Percentiles rank a stretch among this genome's conserved stretches.
Evolutionary conservation across 2,113 vertebrate species (phyloP).

Genomic region (Columba livia): DNA sequence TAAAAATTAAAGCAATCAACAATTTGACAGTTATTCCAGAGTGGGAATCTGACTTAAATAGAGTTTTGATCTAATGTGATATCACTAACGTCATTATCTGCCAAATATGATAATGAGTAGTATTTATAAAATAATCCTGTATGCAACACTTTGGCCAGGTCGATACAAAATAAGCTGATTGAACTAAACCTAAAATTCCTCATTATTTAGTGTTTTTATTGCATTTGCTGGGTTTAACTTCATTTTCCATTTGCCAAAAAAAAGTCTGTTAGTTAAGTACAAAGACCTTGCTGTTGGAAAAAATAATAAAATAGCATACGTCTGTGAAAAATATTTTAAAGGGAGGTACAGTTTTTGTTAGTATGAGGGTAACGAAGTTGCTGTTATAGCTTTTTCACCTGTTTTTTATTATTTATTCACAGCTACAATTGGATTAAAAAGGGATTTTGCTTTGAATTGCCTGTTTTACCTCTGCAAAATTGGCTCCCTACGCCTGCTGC

Average conservation of each 20-base stretch:
- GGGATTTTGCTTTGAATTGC: constrained; percentile 71
- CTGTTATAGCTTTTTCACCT: constrained; percentile 47
- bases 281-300: not conserved
- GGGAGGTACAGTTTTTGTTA: not conserved
- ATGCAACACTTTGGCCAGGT: not conserved
- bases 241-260: constrained; percentile 15
- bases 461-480: constrained; percentile 68
- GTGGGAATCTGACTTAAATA: constrained; percentile 62
- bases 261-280: constrained; percentile 30
- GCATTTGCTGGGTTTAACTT: not conserved
- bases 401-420: constrained; percentile 59
- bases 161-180: not conserved
- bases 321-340: constrained; percentile 55
- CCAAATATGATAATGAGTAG: constrained; percentile 32
- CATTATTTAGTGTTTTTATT: not conserved
- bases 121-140: not conserved
- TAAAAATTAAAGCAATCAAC: constrained; percentile 52
- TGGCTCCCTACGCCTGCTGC: constrained; percentile 65
- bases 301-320: constrained; percentile 48
- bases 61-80: constrained; percentile 26
- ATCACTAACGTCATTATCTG: constrained; percentile 43
- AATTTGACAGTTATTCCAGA: constrained; percentile 43
- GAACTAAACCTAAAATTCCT: not conserved
- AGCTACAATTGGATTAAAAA: constrained; percentile 57
- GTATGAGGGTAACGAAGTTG: constrained; percentile 35